phyloP scores from a whole-genome alignment of 2,797 vertebrate species.

The Lepus townsendii region DNA sequence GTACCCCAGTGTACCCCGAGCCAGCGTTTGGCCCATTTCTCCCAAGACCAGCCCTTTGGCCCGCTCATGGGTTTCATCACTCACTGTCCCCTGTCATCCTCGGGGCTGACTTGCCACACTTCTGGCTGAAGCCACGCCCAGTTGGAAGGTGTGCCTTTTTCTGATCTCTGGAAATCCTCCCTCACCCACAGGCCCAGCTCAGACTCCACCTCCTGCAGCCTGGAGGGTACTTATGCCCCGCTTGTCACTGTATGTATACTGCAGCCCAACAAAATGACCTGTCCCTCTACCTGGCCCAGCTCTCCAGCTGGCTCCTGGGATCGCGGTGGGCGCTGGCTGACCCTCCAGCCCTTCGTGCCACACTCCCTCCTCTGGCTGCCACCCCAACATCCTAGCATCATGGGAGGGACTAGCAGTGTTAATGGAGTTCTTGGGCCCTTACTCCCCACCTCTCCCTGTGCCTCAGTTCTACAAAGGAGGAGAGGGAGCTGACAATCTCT shows the following conservation, averaged over 20 bases:
- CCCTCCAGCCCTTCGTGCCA: neutral
- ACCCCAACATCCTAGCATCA: neutral
- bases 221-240: accelerated
- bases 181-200: too few relatives aligned
- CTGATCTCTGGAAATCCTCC: neutral
- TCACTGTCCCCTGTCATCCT: neutral
- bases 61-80: neutral
- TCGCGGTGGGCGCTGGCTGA: neutral
- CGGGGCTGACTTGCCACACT: neutral
- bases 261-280: neutral
- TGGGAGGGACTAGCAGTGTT: neutral
- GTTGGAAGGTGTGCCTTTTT: neutral
- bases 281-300: neutral
- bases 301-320: neutral
- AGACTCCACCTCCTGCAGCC: accelerated
- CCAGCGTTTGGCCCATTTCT: neutral
- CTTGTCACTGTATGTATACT: neutral
- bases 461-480: neutral
- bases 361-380: neutral
- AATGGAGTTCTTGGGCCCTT: too few relatives aligned
- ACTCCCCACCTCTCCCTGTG: neutral
- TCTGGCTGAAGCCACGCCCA: neutral
- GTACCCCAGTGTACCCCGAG: neutral
- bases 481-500: neutral
- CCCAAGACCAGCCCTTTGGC: neutral